phyloP scores from a whole-genome alignment of 2,888 invertebrate genomes.

The Trypoxylon attenuatum region DNA sequence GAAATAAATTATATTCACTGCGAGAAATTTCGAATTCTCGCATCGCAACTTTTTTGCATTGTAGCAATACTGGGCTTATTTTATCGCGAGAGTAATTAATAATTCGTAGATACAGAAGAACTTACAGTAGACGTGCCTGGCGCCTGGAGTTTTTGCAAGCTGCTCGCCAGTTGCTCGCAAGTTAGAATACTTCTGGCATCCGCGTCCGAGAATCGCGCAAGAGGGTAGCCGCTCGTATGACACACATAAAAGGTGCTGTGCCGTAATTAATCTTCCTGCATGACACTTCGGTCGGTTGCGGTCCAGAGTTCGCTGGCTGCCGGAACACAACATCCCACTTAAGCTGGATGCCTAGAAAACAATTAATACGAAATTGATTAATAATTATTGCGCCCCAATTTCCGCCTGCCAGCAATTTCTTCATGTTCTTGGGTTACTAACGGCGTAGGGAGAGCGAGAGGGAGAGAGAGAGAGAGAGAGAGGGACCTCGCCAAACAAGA shows the following conservation, averaged over 20 bases:
- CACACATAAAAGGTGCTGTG: constrained; percentile 51
- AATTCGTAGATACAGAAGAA: neutral
- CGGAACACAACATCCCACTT: constrained; percentile 71
- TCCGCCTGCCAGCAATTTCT: constrained; percentile 23
- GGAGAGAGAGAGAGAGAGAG: too few species aligned
- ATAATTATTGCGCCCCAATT: constrained; percentile 65
- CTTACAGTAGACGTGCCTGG: neutral
- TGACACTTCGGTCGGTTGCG: constrained; percentile 62
- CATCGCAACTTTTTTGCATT: too few species aligned
- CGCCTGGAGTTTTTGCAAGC: neutral
- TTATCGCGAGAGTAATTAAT: too few species aligned
- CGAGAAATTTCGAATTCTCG: too few species aligned
- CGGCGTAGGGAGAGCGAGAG: too few species aligned
- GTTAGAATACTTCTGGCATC: constrained; percentile 25
- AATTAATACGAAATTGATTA: constrained; percentile 72
- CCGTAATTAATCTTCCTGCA: constrained; percentile 66
- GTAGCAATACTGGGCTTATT: too few species aligned
- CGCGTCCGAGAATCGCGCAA: constrained; percentile 27
- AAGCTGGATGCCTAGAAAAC: constrained; percentile 62
- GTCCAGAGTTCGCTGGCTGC: constrained; percentile 58
- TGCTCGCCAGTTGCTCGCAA: constrained; percentile 7
- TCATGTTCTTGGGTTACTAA: too few species aligned
- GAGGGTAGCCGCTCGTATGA: constrained; percentile 48
- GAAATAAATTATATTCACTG: too few species aligned
- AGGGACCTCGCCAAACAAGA: too few species aligned